Evolutionary conservation across 1,140 invertebrate genomes (phyloP), one percentile per base, ranked within the genome.

Genomic region (Drosophila micromelanica): DNA sequence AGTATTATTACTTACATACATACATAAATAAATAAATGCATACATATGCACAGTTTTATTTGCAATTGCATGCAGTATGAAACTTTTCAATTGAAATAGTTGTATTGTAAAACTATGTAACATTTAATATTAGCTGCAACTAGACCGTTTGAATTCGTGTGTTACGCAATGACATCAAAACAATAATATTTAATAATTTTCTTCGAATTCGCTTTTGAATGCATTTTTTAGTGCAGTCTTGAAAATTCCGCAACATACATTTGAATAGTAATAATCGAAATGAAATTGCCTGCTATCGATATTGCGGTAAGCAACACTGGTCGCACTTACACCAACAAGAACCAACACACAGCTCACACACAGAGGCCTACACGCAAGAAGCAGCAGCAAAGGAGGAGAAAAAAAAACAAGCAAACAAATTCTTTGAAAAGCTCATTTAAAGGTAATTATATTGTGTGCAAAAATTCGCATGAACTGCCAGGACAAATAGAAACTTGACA

Each of bases 101-200:
- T 23, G 5, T 15, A 49, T 40, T 49, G n/a, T 64, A 23, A 3
- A 45, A 35, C 1, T 55, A 56, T 67, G 68, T 42, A 52, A 59
- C 45, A 54, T 40, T 56, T 57, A 27, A 38, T 40, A 54, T 48
- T n/a, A 37, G 2, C 43, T 57, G 13, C 37, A 52, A 55, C 12
- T 64, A 64, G 35, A 64, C 46, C 32, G 37, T 15, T 35, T 48
- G 15, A 64, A 70, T 70, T 71, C 63, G 48, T 68, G 32, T 40
- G 23, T 73, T 73, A 68, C 56, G 70, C 70, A 73, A 73, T 73
- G 54, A 67, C 62, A 72, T n/a, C 52, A 72, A 72, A 40, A 68
- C 35, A 56, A 30, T 43, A 46, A 45, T 13, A 56, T 40, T 20
- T 23, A 35, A 17, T 11, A 17, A 42, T 32, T 38, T 45, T 12